Base-by-base conservation (phyloP, 92 coral and sea anemone species). In the Porites evermanni region DNA sequence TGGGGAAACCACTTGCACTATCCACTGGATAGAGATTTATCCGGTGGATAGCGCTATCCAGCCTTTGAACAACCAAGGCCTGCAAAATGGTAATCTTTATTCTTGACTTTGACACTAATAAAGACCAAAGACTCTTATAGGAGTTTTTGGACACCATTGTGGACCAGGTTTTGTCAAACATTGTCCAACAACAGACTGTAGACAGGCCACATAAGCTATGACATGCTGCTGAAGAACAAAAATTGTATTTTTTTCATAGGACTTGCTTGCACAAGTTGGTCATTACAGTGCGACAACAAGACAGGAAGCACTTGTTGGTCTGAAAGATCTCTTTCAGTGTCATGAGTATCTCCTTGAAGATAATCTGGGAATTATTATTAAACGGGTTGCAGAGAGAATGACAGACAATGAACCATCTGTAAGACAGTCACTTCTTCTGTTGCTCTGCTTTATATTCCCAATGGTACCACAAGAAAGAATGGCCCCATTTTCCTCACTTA, bases 241-340 rank as follows among this genome's bases (percentile, higher is more conserved):
- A 12, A n/a, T 67, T 70, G 12, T 38, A 66, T 11, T 58, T 29
- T 7, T 47, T 71, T 38, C 47, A 50, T 81, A 94, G 96, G 99
- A 97, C 82, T 77, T 97, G 58, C 88, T 93, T 8, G 70, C 89
- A 12, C 95, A 89, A 68, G 91, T 95, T 14, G 83, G 93, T 51
- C 99, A 97, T 82, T 97, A 97, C 90, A 97, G 88, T 86, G 75
- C 94, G 0, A 83, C 92, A 29, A 93, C 93, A 9, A 88, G 99
- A 51, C 89, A 95, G 74, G 98, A 93, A 72, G 96, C 98, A 18
- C 85, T 97, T 23, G 76, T 76, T 66, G 98, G 98, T 56, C 85
- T 97, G 26, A 90, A 94, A 72, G 87, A 82, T 84, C 79, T 97
- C 24, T 93, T 97, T 63, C 93, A 97, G 53, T 84, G 67, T 67